Base-by-base conservation (phyloP, 1,140 invertebrate species). In the Caenorhabditis inopinata region DNA sequence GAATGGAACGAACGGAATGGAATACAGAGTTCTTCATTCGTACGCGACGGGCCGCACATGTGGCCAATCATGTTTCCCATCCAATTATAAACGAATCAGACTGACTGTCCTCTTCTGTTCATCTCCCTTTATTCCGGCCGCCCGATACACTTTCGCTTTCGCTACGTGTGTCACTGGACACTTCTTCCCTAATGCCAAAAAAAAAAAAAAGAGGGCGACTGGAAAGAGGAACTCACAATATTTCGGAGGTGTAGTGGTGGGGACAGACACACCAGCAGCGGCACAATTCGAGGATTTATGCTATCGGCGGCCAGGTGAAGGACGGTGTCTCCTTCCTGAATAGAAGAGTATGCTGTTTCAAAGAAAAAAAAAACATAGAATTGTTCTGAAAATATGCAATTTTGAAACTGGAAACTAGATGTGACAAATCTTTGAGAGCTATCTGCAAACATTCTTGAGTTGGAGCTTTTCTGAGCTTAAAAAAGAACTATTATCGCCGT, bases 221-320 rank as follows among this genome's bases (percentile, higher is more conserved):
- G 38, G 51, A n/a, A n/a, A n/a, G n/a, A n/a, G n/a, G n/a, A n/a
- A 82, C 83, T 82, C 75, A 90, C 89, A 86, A 87, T 86, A 88
- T 91, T 90, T 83, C 83, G 80, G n/a, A 91, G 82, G 78, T 89
- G 86, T 23, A 89, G 85, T 68, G 88, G 84, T 11, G 90, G 90
- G 42, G 89, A 89, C 76, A 89, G 89, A 80, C 89, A 84, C 85
- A 90, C 91, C 6, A 92, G 85, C 35, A 90, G 85, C 82, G 86
- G 88, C 78, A 90, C 90, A 83, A 92, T 91, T 51, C 88, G 86
- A 0, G 90, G 89, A 83, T 91, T 48, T 16, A 47, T 51, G n/a
- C 47, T 75, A n/a, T 91, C 91, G n/a, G 90, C 89, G 47, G 91
- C 90, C 80, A 91, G 90, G 85, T 92, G 91, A 2, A 92, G 85